Conservation (phyloP, 37 sponge, comb jelly and placozoan genomes). For the Amphimedon queenslandica region DNA sequence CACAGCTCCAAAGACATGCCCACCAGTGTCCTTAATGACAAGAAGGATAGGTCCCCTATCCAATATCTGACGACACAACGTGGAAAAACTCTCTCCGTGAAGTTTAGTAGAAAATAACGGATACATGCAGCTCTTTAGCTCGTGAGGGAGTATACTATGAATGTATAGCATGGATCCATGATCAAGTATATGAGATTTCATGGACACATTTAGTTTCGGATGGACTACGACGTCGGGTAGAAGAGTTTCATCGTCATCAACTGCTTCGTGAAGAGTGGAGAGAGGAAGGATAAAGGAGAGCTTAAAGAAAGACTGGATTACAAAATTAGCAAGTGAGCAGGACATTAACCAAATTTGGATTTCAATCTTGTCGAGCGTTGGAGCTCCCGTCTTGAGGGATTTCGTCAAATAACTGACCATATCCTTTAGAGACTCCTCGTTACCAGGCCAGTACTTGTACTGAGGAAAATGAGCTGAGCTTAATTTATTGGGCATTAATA, state of each 20-base stretch:
- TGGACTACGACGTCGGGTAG: conserved; percentile 29
- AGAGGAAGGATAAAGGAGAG: neutral
- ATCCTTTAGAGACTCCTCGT: neutral
- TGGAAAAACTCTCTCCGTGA: conserved; percentile 90
- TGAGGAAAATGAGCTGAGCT: conserved; percentile 14
- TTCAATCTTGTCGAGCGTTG: neutral
- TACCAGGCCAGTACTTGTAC: neutral
- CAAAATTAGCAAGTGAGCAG: conserved; percentile 5
- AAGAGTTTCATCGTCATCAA: neutral
- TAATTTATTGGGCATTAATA: conserved; percentile 11
- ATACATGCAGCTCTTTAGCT: conserved; percentile 42
- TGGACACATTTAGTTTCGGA: conserved; percentile 21
- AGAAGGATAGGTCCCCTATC: conserved; percentile 74
- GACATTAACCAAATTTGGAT: conserved; percentile 26
- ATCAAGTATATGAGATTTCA: conserved; percentile 41
- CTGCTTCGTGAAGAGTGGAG: neutral
- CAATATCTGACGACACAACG: conserved; percentile 55
- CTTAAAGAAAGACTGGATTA: conserved; percentile 4
- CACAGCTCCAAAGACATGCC: conserved; percentile 86
- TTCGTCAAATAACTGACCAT: conserved; percentile 1
- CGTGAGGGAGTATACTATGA: conserved; percentile 37
- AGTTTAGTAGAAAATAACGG: conserved; percentile 81
- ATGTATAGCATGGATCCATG: conserved; percentile 25
- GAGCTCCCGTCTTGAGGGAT: neutral
- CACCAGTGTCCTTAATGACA: conserved; percentile 70